Percentiles rank a stretch among this genome's conserved stretches.
Conservation (phyloP, 2,888 invertebrate genomes). For the Deroplatys truncata region DNA sequence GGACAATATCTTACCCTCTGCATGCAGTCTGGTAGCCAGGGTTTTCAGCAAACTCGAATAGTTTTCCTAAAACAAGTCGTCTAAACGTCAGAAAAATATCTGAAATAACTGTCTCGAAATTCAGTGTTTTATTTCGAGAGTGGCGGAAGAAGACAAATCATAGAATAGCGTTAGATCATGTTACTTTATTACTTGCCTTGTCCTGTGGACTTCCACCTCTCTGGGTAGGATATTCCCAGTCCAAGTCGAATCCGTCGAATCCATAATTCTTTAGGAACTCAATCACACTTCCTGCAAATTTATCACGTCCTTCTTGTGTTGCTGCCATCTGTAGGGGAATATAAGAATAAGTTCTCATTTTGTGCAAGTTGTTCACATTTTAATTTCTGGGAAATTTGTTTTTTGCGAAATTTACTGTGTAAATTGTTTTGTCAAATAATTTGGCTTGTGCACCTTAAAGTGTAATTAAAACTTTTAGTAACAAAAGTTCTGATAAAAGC, state of each 20-base stretch:
- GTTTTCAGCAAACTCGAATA: slow-evolving; percentile 4
- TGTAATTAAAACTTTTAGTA: too few relatives aligned
- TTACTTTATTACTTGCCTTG: slow-evolving; percentile 32
- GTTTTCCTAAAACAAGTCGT: not conserved
- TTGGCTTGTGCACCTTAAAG: too few relatives aligned
- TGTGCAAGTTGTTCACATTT: not conserved
- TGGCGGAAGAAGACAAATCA: too few relatives aligned
- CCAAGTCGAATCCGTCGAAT: slow-evolving; percentile 51
- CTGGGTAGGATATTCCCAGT: slow-evolving; percentile 50
- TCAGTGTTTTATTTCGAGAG: too few relatives aligned
- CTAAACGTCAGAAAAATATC: not conserved
- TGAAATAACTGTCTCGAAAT: not conserved
- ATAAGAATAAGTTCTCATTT: slow-evolving; percentile 25
- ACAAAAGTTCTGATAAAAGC: too few relatives aligned
- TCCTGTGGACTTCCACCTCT: slow-evolving; percentile 46
- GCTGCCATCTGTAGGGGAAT: slow-evolving; percentile 44
- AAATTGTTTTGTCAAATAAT: too few relatives aligned
- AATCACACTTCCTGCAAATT: slow-evolving; percentile 46
- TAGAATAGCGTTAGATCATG: too few relatives aligned
- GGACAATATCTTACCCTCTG: slow-evolving; percentile 42
- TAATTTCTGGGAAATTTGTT: too few relatives aligned
- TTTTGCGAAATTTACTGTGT: too few relatives aligned
- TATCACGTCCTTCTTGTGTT: slow-evolving; percentile 38
- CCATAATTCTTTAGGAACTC: slow-evolving; percentile 44
- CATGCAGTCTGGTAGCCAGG: not conserved